Conservation (phyloP, 1,140 invertebrate genomes). For the Pseudoatta argentina region DNA sequence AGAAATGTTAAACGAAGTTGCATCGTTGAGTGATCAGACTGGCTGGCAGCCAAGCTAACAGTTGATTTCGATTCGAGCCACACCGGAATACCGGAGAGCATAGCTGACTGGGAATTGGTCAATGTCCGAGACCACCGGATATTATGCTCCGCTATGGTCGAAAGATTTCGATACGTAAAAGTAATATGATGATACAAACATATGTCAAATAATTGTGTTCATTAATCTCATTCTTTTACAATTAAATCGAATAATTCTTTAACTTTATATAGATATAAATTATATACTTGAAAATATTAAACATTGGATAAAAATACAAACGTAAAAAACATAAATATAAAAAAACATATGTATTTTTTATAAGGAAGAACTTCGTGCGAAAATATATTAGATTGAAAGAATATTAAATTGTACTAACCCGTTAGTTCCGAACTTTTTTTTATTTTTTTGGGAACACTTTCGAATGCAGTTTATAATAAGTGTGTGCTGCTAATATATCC, state of each 20-base stretch:
- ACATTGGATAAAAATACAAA: neutral
- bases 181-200: neutral
- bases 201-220: neutral
- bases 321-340: neutral
- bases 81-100: constrained; percentile 57
- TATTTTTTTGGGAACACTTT: too few species aligned
- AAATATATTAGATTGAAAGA: neutral
- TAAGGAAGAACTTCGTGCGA: neutral
- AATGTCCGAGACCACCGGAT: constrained; percentile 60
- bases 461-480: too few species aligned
- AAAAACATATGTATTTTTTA: neutral
- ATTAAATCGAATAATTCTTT: neutral
- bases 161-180: constrained; percentile 38
- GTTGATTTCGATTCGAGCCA: constrained; percentile 68
- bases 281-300: neutral
- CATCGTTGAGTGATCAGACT: constrained; percentile 55
- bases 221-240: neutral
- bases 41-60: constrained; percentile 62
- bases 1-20: constrained; percentile 35
- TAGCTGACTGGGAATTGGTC: constrained; percentile 65
- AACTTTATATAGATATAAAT: neutral
- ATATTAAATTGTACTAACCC: neutral
- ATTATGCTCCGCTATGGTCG: constrained; percentile 59
- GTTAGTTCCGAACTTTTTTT: too few species aligned
- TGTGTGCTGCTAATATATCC: too few species aligned